These are phyloP conservation scores for Drosophila micromelanica DNA, from an alignment of 1,140 invertebrate genomes.

Conservation along the genomic window DNA sequence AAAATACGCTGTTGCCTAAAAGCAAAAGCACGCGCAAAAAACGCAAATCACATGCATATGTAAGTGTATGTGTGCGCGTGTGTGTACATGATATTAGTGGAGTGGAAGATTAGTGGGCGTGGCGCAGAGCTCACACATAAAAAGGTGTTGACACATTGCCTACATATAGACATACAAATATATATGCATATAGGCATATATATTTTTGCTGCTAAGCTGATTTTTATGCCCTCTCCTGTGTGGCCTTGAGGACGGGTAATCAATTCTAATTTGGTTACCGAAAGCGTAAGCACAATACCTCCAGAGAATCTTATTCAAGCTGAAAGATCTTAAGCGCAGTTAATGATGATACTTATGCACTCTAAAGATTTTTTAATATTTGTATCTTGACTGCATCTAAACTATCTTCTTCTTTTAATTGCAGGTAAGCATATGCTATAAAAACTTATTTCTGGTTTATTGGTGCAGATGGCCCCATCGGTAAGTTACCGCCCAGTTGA, in stretches of 20 bases:
- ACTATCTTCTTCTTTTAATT: slow-evolving; percentile 32
- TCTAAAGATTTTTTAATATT: neutral
- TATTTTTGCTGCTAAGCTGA: slow-evolving; percentile 72
- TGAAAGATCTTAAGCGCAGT: neutral
- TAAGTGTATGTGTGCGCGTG: slow-evolving; percentile 18
- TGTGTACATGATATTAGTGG: slow-evolving; percentile 53
- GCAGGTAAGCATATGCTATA: slow-evolving; percentile 49
- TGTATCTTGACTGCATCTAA: slow-evolving; percentile 21
- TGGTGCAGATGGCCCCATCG: neutral
- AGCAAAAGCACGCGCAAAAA: slow-evolving; percentile 46
- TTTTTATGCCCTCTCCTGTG: slow-evolving; percentile 49
- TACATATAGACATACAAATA: slow-evolving; percentile 38
- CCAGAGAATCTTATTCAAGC: neutral
- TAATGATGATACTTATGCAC: neutral
- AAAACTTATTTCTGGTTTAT: neutral
- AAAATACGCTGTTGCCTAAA: slow-evolving; percentile 61
- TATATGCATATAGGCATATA: neutral
- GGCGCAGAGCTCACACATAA: slow-evolving; percentile 20
- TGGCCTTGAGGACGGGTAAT: slow-evolving; percentile 54
- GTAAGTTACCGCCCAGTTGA: slow-evolving; percentile 5
- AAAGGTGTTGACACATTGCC: slow-evolving; percentile 79
- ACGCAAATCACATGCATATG: slow-evolving; percentile 43
- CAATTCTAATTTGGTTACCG: slow-evolving; percentile 70
- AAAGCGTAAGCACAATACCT: neutral
- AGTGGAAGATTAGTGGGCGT: slow-evolving; percentile 55